These are phyloP conservation scores for Peromyscus attwateri DNA, from an alignment of 2,797 vertebrate species.

Conservation along the genomic window DNA sequence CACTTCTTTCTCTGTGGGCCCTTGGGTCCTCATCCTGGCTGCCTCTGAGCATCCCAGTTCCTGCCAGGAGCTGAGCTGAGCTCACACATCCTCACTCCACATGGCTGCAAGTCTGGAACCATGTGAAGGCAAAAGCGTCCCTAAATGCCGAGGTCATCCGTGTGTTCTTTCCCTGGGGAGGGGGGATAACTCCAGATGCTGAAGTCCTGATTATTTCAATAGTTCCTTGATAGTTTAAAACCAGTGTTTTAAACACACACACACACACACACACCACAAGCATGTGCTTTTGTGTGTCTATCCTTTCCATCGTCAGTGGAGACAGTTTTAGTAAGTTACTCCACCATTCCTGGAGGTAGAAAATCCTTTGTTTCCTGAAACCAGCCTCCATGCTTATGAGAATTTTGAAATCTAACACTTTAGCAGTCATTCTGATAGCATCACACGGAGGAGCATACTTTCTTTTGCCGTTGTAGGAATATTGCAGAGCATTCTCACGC, in stretches of 20 bases:
- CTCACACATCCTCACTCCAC: background rate
- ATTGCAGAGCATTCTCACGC: no score
- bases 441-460: background rate
- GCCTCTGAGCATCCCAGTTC: background rate
- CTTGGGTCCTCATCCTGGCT: background rate
- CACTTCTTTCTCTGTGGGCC: background rate
- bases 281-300: background rate
- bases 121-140: background rate
- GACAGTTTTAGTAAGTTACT: background rate
- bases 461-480: background rate
- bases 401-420: background rate
- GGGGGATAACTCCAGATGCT: background rate
- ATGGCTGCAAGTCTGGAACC: background rate
- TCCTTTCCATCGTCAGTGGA: background rate
- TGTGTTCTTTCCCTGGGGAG: background rate
- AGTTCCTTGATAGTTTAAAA: background rate
- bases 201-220: background rate
- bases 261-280: no score
- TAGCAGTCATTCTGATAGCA: background rate
- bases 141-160: background rate
- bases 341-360: background rate
- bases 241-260: no score
- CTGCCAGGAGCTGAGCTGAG: background rate
- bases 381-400: background rate
- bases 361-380: slow-evolving; percentile 1